Evolutionary conservation across 2,797 vertebrate species (phyloP), one percentile per base, ranked within the genome.

Genomic region (Hephaestus fuliginosus): DNA sequence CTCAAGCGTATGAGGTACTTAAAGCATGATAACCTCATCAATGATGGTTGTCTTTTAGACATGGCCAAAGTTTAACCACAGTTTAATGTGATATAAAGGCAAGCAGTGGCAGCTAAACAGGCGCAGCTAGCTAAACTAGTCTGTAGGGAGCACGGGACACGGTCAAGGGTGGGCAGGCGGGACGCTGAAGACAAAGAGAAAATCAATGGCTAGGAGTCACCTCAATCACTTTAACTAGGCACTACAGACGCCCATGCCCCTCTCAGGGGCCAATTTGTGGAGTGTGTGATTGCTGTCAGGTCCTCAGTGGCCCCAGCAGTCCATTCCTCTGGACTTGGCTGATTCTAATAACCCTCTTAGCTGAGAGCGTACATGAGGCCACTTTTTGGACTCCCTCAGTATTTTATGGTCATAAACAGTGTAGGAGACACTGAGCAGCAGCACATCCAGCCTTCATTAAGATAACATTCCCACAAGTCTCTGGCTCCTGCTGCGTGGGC

Each of bases 201-300:
- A 96, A 96, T 96, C 95, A 91, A 96, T 96, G 93, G 49, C 66
- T 30, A 43, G 52, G 79, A 92, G 93, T 94, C 94, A 93, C 92
- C 92, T 96, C 95, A 91, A 96, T 96, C 95, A 96, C 93, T 94
- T 94, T 95, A 96, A 96, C 95, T 93, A 95, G 94, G 88, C 67
- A 49, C 89, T 82, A 49, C 82, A 82, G 87, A 93, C 58, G 60
- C 79, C 86, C 83, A 57, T 55, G 80, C 78, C 81, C 92, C 94
- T 94, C 94, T 94, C 88, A 73, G 95, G 93, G 94, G 94, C 94
- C 95, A 95, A 95, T 96, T 96, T 95, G 93, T 87, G 90, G 87
- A 89, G 87, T 85, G 85, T 90, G 94, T 90, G 93, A 93, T 93
- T 89, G 88, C 82, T 76, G 84, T 49, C 12, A 17, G 79, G 74